These are phyloP conservation scores for Nebria ingens DNA, from an alignment of 1,140 invertebrate genomes.

Conservation along the genomic window DNA sequence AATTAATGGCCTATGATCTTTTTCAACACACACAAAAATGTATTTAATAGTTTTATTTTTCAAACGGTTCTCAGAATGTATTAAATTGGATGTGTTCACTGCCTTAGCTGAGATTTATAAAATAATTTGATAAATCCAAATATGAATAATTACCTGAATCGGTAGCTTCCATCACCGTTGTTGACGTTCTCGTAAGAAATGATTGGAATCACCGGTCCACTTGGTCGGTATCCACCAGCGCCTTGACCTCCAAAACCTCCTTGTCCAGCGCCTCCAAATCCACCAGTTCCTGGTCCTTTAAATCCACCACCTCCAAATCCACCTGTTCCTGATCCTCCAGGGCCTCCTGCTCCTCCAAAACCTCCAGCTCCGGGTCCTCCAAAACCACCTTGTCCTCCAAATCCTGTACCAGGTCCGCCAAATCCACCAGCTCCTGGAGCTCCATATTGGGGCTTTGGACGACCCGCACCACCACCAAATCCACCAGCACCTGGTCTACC, in stretches of 20 bases:
- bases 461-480: neutral
- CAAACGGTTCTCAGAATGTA: too few species aligned
- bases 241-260: conserved; percentile 13
- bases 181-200: conserved; percentile 29
- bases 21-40: too few species aligned
- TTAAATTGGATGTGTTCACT: too few species aligned
- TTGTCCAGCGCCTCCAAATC: conserved; percentile 14
- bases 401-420: conserved; percentile 9
- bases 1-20: neutral
- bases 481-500: neutral
- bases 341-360: conserved; percentile 20
- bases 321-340: neutral
- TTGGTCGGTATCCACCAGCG: conserved; percentile 12
- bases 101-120: too few species aligned
- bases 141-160: neutral
- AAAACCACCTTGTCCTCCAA: conserved; percentile 12
- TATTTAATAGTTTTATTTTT: too few species aligned
- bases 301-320: neutral
- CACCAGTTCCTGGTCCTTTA: conserved; percentile 13
- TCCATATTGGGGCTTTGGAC: conserved; percentile 3
- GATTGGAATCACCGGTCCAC: conserved; percentile 23
- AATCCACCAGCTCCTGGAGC: conserved; percentile 2
- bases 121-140: neutral
- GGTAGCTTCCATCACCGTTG: conserved; percentile 32
- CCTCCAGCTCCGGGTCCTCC: conserved; percentile 21